These are phyloP conservation scores for Contarinia nasturtii DNA, from an alignment of 1,140 invertebrate species.

Conservation along the genomic window DNA sequence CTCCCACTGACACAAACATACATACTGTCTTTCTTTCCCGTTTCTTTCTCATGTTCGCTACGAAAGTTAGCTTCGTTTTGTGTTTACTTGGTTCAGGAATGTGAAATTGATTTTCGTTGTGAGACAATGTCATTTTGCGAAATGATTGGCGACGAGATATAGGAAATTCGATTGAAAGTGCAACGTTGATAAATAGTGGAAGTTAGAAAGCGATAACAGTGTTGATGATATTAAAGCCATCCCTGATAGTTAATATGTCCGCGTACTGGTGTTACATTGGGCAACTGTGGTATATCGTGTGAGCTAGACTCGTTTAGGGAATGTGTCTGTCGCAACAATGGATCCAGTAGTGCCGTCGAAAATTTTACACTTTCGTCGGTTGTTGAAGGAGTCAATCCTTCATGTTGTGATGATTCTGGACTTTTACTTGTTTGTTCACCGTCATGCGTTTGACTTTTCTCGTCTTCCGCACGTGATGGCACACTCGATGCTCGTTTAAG, in stretches of 20 bases:
- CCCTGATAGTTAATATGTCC: not conserved
- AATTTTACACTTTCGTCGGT: conserved; percentile 1
- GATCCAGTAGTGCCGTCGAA: not conserved
- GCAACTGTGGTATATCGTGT: not conserved
- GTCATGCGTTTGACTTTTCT: not conserved
- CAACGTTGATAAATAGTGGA: no score
- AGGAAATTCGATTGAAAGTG: no score
- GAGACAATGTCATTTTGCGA: no score
- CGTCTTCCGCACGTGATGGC: not conserved
- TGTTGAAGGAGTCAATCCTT: not conserved
- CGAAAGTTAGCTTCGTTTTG: no score
- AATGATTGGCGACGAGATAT: no score
- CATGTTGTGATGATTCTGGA: not conserved
- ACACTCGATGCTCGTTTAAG: not conserved
- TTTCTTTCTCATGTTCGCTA: no score
- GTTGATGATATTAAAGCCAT: not conserved
- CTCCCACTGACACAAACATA: no score
- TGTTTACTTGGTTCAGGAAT: no score
- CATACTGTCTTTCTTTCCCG: no score
- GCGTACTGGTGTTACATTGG: not conserved
- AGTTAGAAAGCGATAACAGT: not conserved
- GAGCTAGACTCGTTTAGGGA: not conserved
- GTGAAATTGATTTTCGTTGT: no score
- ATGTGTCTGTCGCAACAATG: not conserved
- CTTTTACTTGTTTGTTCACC: not conserved